These are phyloP conservation scores for Trisateles emortualis DNA, from an alignment of 2,888 invertebrate species.

Conservation along the genomic window DNA sequence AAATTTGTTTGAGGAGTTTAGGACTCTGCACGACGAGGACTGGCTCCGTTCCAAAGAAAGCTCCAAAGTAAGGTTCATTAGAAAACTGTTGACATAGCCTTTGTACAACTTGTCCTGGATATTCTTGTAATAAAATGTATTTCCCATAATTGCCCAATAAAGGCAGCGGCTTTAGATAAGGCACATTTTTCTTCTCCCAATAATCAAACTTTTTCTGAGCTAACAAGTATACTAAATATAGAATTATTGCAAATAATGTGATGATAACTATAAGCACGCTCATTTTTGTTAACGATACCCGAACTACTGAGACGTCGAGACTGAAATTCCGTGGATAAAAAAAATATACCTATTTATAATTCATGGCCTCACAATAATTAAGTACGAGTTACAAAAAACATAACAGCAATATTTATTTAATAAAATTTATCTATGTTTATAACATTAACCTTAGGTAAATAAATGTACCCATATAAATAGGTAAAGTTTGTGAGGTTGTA, in stretches of 20 bases:
- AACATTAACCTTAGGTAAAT: too few relatives aligned
- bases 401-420: too few relatives aligned
- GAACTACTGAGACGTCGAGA: not conserved
- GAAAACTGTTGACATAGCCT: constrained; percentile 56
- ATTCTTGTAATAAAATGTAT: constrained; percentile 53
- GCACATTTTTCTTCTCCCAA: constrained; percentile 60
- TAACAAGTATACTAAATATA: constrained; percentile 25
- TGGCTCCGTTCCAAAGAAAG: constrained; percentile 66
- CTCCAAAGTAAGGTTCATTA: constrained; percentile 62
- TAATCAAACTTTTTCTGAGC: constrained; percentile 47
- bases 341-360: too few relatives aligned
- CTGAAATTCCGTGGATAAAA: too few relatives aligned
- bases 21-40: constrained; percentile 61
- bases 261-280: constrained; percentile 22
- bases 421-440: too few relatives aligned
- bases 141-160: constrained; percentile 63
- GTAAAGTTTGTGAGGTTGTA: too few relatives aligned
- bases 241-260: constrained; percentile 12
- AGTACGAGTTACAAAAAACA: too few relatives aligned
- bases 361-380: too few relatives aligned
- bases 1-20: constrained; percentile 57
- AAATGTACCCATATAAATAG: too few relatives aligned
- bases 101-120: constrained; percentile 38
- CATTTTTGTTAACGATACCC: constrained; percentile 17
- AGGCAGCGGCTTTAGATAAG: constrained; percentile 49